phyloP scores from a whole-genome alignment of 2,113 vertebrate genomes.

The Paraplagusia blochii region DNA sequence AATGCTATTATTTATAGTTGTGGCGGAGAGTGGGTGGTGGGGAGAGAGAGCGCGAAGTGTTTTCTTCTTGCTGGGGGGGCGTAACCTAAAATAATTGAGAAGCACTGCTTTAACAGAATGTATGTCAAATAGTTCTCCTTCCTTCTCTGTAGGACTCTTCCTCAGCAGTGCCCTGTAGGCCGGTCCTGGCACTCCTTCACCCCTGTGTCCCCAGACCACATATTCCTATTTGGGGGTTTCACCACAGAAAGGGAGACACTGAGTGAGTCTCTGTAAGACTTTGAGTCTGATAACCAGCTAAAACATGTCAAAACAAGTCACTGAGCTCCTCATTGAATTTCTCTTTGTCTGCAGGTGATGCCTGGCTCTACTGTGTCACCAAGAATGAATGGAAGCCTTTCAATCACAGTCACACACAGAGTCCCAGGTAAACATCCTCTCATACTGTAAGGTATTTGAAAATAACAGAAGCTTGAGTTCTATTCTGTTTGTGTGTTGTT shows the following conservation, averaged over 20 bases:
- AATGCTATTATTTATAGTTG: no score
- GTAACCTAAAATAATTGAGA: no score
- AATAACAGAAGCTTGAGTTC: background rate
- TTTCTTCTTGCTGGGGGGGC: no score
- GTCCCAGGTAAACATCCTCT: constrained; percentile 80
- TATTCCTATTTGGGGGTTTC: constrained; percentile 97
- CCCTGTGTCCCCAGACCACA: constrained; percentile 86
- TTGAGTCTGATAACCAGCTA: background rate
- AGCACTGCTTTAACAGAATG: no score
- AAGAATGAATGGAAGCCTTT: constrained; percentile 91
- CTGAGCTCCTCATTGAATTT: background rate
- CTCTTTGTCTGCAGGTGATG: constrained; percentile 80
- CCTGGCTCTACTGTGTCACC: constrained; percentile 91
- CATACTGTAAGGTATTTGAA: background rate
- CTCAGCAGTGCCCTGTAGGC: constrained; percentile 79
- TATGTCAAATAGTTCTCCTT: no score
- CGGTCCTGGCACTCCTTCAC: constrained; percentile 95
- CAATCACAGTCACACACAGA: constrained; percentile 84
- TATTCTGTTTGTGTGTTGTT: constrained; percentile 10
- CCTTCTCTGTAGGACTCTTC: constrained; percentile 61
- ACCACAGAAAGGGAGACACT: constrained; percentile 93
- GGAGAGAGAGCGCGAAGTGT: no score
- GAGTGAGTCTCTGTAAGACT: constrained; percentile 76
- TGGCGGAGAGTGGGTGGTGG: no score
- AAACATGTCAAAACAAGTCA: background rate